Conservation (phyloP, 2,113 vertebrate species). For the Nymphicus hollandicus region DNA sequence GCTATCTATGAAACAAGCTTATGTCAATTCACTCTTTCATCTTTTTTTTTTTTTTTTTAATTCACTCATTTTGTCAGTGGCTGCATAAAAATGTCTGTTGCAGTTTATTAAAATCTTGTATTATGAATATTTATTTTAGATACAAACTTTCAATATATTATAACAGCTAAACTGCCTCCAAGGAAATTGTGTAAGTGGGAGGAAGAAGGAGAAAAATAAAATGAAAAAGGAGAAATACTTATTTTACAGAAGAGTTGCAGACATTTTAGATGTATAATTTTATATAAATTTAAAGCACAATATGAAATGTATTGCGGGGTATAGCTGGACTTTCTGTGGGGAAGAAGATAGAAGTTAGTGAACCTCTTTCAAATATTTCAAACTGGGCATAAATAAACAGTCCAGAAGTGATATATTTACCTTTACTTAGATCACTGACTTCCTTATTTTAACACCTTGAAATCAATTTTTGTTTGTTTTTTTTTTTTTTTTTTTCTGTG, state of each 20-base stretch:
- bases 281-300: not conserved
- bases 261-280: not conserved
- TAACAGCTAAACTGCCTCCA: not conserved
- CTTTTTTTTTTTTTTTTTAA: conserved; percentile 43
- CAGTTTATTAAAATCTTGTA: conserved; percentile 40
- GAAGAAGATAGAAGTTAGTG: not conserved
- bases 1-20: conserved; percentile 14
- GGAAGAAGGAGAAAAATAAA: not conserved
- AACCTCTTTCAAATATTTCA: not conserved
- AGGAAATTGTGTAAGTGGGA: not conserved
- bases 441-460: not conserved
- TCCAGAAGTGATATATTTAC: not conserved
- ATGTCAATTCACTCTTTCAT: conserved; percentile 54
- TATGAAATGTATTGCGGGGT: not conserved
- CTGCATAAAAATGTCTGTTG: not conserved
- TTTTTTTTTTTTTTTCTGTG: not conserved
- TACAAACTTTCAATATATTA: conserved; percentile 13
- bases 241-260: not conserved
- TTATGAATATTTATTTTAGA: conserved; percentile 55
- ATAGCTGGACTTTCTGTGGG: not conserved
- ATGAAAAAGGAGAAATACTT: not conserved
- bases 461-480: not conserved
- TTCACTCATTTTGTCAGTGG: conserved; percentile 33
- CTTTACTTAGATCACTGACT: not conserved
- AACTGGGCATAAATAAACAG: not conserved